phyloP scores from a whole-genome alignment of 1,140 invertebrate species.

The Thalassaphorura encarpata region DNA sequence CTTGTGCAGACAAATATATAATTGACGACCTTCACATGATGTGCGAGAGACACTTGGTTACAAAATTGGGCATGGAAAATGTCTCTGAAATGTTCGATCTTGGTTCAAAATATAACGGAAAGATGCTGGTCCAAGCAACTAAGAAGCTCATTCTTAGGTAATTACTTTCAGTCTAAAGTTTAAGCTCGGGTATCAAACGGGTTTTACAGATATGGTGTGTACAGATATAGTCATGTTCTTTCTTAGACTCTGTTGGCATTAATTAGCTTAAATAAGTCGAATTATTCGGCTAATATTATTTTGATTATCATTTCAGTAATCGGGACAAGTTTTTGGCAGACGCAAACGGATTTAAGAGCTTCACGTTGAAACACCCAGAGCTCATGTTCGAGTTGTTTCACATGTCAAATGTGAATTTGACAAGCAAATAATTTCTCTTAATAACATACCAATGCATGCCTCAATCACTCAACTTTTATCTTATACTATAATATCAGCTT shows the following conservation, averaged over 20 bases:
- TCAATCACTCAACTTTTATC: too few species aligned
- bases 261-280: not conserved
- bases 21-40: conserved; percentile 13
- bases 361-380: conserved; percentile 21
- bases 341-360: conserved; percentile 13
- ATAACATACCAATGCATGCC: too few species aligned
- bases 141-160: conserved; percentile 25
- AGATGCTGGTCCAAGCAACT: conserved; percentile 9
- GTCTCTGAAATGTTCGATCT: conserved; percentile 21
- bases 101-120: conserved; percentile 11
- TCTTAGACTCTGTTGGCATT: too few species aligned
- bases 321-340: conserved; percentile 14
- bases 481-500: too few species aligned
- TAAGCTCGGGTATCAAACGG: not conserved
- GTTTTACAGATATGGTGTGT: not conserved
- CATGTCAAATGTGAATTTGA: conserved; percentile 1
- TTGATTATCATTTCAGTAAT: conserved; percentile 15
- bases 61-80: conserved; percentile 14
- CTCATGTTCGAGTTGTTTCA: conserved; percentile 23
- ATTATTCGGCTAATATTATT: not conserved
- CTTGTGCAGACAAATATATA: conserved; percentile 22
- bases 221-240: too few species aligned
- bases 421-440: too few species aligned
- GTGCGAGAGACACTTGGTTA: conserved; percentile 18
- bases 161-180: too few species aligned